These are phyloP conservation scores for Cavia aperea DNA, from an alignment of 2,113 vertebrate genomes.

Conservation along the genomic window DNA sequence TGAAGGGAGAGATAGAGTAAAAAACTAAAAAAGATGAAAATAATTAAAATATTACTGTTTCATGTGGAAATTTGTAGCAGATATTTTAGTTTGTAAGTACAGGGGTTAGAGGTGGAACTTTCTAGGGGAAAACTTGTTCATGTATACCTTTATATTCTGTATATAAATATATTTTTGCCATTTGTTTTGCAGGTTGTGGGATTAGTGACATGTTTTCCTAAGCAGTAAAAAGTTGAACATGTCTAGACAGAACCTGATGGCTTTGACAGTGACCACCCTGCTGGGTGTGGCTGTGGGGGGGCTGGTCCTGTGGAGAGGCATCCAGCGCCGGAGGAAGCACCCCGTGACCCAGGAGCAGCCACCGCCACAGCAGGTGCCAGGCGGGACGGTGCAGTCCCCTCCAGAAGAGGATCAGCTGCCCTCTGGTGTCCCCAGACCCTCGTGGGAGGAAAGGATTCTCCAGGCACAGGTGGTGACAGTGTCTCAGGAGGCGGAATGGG, in stretches of 20 bases:
- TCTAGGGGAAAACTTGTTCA: constrained; percentile 9
- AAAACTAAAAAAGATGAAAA: not conserved
- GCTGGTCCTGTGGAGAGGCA: constrained; percentile 85
- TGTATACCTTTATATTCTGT: not conserved
- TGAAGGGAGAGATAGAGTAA: not conserved
- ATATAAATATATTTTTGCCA: constrained; percentile 41
- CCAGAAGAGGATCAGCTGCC: constrained; percentile 6
- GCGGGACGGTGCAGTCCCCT: constrained; percentile 36
- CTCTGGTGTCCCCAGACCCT: constrained; percentile 57
- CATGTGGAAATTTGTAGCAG: not conserved
- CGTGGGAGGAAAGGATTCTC: constrained; percentile 77
- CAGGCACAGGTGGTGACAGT: constrained; percentile 80
- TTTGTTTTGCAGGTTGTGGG: constrained; percentile 68
- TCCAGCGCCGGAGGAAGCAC: constrained; percentile 69
- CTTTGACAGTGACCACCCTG: constrained; percentile 81
- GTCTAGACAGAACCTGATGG: constrained; percentile 81
- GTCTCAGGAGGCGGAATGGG: constrained; percentile 85
- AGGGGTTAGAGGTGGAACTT: not conserved
- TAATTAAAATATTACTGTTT: not conserved
- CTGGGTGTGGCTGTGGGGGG: constrained; percentile 85
- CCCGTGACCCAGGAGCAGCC: not conserved
- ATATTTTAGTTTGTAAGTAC: constrained; percentile 4
- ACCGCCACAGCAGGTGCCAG: constrained; percentile 43
- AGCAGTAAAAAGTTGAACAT: constrained; percentile 74
- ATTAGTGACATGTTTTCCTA: constrained; percentile 53